These are phyloP conservation scores for Cyanoramphus novaezelandiae DNA, from an alignment of 2,113 vertebrate species.

Conservation along the genomic window DNA sequence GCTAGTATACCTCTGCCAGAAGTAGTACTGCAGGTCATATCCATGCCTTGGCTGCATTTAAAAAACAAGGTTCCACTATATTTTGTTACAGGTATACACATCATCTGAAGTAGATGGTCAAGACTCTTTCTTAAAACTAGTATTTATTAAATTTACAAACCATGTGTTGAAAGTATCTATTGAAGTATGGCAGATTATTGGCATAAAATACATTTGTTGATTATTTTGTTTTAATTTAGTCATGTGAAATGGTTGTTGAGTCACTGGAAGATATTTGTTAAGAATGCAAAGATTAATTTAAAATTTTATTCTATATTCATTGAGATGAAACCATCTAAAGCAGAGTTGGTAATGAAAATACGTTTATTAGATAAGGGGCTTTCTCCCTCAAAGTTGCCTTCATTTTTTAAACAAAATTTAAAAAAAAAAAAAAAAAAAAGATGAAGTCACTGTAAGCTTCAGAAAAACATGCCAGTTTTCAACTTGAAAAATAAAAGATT, in stretches of 20 bases:
- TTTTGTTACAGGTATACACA: not conserved
- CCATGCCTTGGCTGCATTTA: not conserved
- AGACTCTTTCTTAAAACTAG: not conserved
- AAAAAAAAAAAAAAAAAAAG: not conserved
- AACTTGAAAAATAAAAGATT: conserved; percentile 5
- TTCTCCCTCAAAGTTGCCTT: not conserved
- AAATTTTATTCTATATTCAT: not conserved
- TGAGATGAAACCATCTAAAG: not conserved
- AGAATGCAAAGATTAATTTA: not conserved
- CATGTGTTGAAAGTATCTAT: not conserved
- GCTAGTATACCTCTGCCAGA: not conserved
- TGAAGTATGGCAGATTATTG: not conserved
- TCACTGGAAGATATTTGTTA: not conserved
- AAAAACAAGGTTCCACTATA: not conserved
- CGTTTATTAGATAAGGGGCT: not conserved
- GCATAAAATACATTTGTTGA: not conserved
- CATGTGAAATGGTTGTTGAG: not conserved
- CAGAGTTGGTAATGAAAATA: not conserved
- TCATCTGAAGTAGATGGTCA: not conserved
- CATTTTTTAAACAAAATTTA: not conserved
- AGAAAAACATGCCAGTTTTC: not conserved
- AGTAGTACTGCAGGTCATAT: not conserved
- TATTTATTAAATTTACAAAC: not conserved
- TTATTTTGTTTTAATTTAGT: not conserved
- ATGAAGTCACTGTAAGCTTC: not conserved